Base-by-base conservation (phyloP, 2,113 vertebrate genomes). In the Larimichthys crocea region DNA sequence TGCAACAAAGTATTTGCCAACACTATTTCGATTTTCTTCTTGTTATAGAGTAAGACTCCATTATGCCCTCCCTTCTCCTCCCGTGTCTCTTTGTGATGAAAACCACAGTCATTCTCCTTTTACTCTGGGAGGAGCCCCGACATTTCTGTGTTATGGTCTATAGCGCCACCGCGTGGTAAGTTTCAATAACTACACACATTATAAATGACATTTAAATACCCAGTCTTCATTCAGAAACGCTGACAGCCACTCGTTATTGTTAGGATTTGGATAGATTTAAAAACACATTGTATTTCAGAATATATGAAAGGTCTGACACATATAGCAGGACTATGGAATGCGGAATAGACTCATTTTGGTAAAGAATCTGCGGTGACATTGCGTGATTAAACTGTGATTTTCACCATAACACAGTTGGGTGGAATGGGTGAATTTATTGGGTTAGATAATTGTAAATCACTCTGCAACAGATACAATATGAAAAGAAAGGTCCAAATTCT, bases 131-230 rank as follows among this genome's bases (percentile, higher is more conserved):
- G 92, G 92, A 84, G 92, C 80, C 0, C 80, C 10, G 4, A 5
- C 3, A 2, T 63, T 53, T 62, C 61, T 11, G 49, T 84, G 68
- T 67, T 48, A 80, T 67, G 88, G 86, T 91, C 84, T 87, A 73
- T 42, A 89, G 85, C 82, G 92, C 85, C 92, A 62, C 84, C 76
- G 5, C 35, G 91, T 90, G 93, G 90, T 53, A 2, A 71, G n/a
- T 35, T 78, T 16, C 3, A 57, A 3, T 14, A 70, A 84, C 55
- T 72, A 19, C 79, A 81, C 31, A 59, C 0, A 20, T 53, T 15
- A 53, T 24, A 75, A 29, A 88, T 56, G 24, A 29, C 9, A 35
- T 2, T 40, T 7, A 62, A 77, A 55, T n/a, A 50, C 2, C 2
- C 5, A 35, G 0, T 57, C 3, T 4, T 50, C 9, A 52, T 3